Evolutionary conservation across 2,113 vertebrate species (phyloP), one percentile per base, ranked within the genome.

Genomic region (Jacana jacana): DNA sequence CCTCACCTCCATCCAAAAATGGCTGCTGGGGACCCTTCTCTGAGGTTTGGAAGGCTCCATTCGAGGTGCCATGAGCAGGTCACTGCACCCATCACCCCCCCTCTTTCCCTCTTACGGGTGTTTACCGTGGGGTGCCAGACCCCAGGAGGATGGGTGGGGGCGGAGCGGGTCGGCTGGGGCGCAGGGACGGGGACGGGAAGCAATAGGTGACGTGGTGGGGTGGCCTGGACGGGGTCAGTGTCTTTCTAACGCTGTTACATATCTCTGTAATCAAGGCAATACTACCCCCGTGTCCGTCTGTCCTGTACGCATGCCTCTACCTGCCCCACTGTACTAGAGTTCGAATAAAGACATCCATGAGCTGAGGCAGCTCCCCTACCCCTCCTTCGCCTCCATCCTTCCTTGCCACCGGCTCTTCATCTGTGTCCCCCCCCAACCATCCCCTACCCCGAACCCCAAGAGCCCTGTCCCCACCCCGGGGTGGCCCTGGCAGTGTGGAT

Each of bases 311-410:
- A 95, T 96, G 97, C 95, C 97, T 95, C 89, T 76, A 64, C 76
- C 89, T 97, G 97, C 97, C 95, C 90, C 54, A 61, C 95, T 92
- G 35, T 96, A 79, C 95, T 95, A 40, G 52, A 96, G 72, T 88
- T 90, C 93, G n/a, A 98, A 98, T 98, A 98, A 98, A 98, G 88
- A 98, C 94, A 89, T 86, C 86, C 81, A n/a, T 0, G 94, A 97
- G 96, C 95, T 91, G 25, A 81, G 86, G 30, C 92, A 91, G 96
- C 93, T 97, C 97, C 90, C 16, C 5, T 30, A 94, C 57, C 84
- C 58, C 25, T 88, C 93, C 82, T 65, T 58, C 52, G 93, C n/a
- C 88, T 86, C 73, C 18, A 3, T 5, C 10, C 10, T 9, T 73
- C 77, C 85, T 84, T 54, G 3, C 42, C 11, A 1, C 6, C 0